A percentile compares a stretch with the other conserved stretches of the same genome.
Conservation (phyloP, 1,140 invertebrate species). For the Rhynchophorus ferrugineus region DNA sequence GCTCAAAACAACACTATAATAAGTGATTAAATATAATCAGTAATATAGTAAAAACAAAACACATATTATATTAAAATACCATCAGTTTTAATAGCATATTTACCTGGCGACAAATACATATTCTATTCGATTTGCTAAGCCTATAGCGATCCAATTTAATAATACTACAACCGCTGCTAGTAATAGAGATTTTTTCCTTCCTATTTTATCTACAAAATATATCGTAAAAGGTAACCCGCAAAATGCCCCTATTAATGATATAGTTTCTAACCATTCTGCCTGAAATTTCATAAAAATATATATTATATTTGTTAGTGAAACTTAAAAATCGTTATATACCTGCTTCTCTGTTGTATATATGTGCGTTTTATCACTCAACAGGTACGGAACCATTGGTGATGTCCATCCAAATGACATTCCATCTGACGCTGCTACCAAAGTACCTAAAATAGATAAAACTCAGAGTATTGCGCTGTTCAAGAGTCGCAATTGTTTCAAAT, state of each 20-base stretch:
- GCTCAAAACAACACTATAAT: no score
- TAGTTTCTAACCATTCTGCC: conserved; percentile 54
- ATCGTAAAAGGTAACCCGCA: conserved; percentile 49
- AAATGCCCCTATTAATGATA: conserved; percentile 54
- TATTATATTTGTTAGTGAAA: conserved; percentile 23
- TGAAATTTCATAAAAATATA: conserved; percentile 9
- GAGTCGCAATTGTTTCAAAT: no score
- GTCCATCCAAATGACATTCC: conserved; percentile 48
- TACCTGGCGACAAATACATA: conserved; percentile 26
- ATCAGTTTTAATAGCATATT: no score
- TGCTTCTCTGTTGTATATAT: conserved; percentile 12
- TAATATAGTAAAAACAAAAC: no score
- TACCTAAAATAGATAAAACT: conserved; percentile 23
- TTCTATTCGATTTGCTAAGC: conserved; percentile 16
- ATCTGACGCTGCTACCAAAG: conserved; percentile 31
- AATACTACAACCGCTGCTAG: conserved; percentile 50
- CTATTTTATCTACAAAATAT: conserved; percentile 51
- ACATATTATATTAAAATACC: no score
- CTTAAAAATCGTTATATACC: conserved; percentile 22
- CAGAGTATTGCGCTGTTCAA: no score
- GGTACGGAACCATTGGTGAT: conserved; percentile 49
- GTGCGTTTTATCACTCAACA: conserved; percentile 33
- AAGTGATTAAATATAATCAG: no score
- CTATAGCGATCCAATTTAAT: conserved; percentile 49
- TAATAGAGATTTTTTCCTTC: conserved; percentile 54